Evolutionary conservation across 2,797 vertebrate genomes (phyloP), one percentile per base, ranked within the genome.

Genomic region (Bucorvus abyssinicus): DNA sequence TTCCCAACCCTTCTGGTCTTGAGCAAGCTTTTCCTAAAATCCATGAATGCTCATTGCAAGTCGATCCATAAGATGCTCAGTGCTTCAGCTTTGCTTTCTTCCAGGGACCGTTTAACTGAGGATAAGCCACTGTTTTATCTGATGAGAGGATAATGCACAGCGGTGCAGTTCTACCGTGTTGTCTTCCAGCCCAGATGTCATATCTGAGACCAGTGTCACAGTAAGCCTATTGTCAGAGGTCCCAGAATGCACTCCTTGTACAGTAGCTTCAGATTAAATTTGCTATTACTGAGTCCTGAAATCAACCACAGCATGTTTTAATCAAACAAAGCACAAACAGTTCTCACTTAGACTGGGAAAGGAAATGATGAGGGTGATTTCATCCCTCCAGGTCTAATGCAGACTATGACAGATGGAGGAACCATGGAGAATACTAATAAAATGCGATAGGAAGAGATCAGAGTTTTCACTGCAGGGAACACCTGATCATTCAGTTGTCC

Each of bases 291-390:
- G 34, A 89, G 73, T 57, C 60, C 75, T 87, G 83, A 64, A 80
- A 87, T 74, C 22, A 90, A 79, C n/a, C 50, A 52, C 68, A 61
- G 60, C 21, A n/a, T 32, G 38, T 68, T 87, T 84, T 78, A 77
- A 84, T 84, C 76, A 77, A 84, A 55, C 47, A 90, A 85, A 94
- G 84, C 53, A 93, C 81, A 77, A 82, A 73, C 26, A 53, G 52
- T 83, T 77, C 77, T 77, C 63, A 69, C 45, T 88, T 47, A 67
- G 44, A 36, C 15, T 70, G 56, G 38, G 29, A 90, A 42, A 20
- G 32, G 67, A 88, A 96, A 30, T 11, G 4, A 77, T n/a, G 32
- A 82, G 27, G n/a, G 19, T 84, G 77, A 93, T 77, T 93, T 90
- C 60, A 84, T 82, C 63, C 56, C 34, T 84, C 75, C 45, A 45